These are phyloP conservation scores for Hapalemur alaotrensis DNA, from an alignment of 2,797 vertebrate genomes.

Conservation along the genomic window DNA sequence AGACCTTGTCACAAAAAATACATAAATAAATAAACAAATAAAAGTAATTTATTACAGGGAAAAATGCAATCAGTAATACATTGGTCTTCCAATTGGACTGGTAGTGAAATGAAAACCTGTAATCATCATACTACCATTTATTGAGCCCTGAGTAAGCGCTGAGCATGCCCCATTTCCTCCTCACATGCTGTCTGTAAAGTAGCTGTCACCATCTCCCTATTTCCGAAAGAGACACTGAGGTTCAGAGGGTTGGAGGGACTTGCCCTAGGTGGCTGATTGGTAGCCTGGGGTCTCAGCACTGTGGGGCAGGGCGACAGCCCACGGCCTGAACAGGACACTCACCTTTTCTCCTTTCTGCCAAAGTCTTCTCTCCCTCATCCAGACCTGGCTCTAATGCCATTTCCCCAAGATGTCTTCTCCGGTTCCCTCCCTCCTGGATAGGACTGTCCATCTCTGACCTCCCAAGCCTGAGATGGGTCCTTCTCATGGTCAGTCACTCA, in stretches of 20 bases:
- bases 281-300: not conserved
- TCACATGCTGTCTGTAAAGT: not conserved
- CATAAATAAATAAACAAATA: not conserved
- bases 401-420: not conserved
- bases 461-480: not conserved
- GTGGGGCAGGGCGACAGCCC: rapidly evolving
- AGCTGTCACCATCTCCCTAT: not conserved
- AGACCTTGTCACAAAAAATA: not conserved
- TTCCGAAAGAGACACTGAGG: not conserved
- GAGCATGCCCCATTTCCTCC: not conserved
- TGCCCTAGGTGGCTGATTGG: not conserved
- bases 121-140: not conserved
- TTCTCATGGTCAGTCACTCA: not conserved
- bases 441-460: not conserved
- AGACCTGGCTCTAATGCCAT: not conserved
- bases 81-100: not conserved
- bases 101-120: not conserved
- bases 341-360: not conserved
- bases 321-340: rapidly evolving
- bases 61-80: not conserved
- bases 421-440: too few relatives aligned
- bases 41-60: not conserved
- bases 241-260: not conserved
- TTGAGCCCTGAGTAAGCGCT: not conserved
- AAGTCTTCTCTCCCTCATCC: not conserved